phyloP scores from a whole-genome alignment of 2,113 vertebrate genomes.

The Hypomesus transpacificus region DNA sequence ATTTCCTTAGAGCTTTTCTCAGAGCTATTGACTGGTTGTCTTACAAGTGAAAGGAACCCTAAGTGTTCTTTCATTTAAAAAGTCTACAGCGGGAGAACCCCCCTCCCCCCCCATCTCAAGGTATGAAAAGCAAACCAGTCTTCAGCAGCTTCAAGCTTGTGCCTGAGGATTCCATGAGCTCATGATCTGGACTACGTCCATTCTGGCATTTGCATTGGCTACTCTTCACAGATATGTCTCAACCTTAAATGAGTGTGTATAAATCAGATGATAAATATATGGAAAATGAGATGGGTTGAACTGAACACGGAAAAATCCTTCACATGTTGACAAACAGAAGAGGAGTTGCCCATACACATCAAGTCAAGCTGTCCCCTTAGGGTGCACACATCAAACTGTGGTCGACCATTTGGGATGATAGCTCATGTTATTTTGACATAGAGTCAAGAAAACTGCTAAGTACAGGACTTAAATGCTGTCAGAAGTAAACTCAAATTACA shows the following conservation, averaged over 20 bases:
- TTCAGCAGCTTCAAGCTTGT: no score
- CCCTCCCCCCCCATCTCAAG: no score
- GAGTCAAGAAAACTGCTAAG: constrained; percentile 14
- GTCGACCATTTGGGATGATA: constrained; percentile 27
- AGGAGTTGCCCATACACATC: not conserved
- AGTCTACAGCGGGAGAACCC: not conserved
- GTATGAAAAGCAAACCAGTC: no score
- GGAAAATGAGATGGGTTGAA: not conserved
- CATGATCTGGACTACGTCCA: no score
- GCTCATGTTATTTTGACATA: constrained; percentile 20
- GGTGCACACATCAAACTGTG: constrained; percentile 22
- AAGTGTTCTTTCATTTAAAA: constrained; percentile 33
- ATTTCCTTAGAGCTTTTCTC: constrained; percentile 56
- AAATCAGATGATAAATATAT: no score
- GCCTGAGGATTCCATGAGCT: no score
- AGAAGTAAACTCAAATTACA: constrained; percentile 15
- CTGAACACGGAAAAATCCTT: not conserved
- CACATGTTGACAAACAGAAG: constrained; percentile 6
- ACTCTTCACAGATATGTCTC: no score
- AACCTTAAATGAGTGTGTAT: no score
- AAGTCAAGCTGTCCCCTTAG: constrained; percentile 20
- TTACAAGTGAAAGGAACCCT: constrained; percentile 51
- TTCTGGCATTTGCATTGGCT: no score
- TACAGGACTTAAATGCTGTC: constrained; percentile 15
- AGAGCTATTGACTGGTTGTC: constrained; percentile 61